Base-by-base conservation (phyloP, 2,797 vertebrate species). In the Fundulus diaphanus region DNA sequence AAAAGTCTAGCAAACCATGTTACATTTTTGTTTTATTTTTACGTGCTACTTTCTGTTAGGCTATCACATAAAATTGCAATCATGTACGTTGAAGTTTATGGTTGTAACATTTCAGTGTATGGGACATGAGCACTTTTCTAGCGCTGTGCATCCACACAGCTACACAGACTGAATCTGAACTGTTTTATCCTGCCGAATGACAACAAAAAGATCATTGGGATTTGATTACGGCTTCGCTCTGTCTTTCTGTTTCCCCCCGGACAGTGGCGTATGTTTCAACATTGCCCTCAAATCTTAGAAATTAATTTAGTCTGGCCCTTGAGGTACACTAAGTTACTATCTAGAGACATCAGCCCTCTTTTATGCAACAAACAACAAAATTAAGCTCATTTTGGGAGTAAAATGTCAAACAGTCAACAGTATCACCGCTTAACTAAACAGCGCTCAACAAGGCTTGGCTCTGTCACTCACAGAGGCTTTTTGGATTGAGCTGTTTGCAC, bases 381-480 rank as follows among this genome's bases (percentile, higher is more conserved):
- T 76, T 27, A 79, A 80, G 69, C 80, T 82, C 72, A 84, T 87
- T n/a, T 88, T 85, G 68, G 81, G 79, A 88, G 74, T 68, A 72
- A 89, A 90, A 88, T 68, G 82, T 88, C 80, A 92, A 88, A 90
- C 72, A 87, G 72, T 87, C 79, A 88, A 82, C 80, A 82, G 59
- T 72, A 82, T 78, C 46, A 80, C 79, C 69, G 80, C 54, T 80
- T 74, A 77, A 72, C 79, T 79, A 85, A 89, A 85, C 68, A 81
- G 63, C 68, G 54, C 35, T 77, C 59, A 75, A 81, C 68, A 84
- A 72, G 57, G 71, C 73, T 80, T 68, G 67, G 70, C 83, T 82
- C 56, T 57, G 5, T 12, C n/a, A 20, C 63, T 78, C 74, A 51
- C 46, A 51, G 65, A 44, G 75, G 51, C 59, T 61, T 79, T n/a